Evolutionary conservation across 2,797 vertebrate species (phyloP).

Genomic region (Hyperoplus lanceolatus): DNA sequence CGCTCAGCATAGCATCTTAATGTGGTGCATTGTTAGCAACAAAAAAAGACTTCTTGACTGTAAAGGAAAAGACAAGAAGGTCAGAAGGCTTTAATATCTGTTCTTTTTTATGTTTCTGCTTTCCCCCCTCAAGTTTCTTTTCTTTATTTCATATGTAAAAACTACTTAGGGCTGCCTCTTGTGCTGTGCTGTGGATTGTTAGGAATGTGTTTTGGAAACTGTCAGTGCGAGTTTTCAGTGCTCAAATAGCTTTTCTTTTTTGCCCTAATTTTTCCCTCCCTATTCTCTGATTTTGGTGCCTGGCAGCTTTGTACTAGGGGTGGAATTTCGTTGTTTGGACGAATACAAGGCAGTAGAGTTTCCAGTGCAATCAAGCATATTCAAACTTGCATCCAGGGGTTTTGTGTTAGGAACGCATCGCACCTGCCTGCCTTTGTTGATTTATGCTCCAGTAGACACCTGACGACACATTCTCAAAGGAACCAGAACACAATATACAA

Average conservation of each 20-base stretch:
- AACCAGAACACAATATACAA: background rate
- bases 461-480: slow-evolving; percentile 8
- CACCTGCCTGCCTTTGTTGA: slow-evolving; percentile 1
- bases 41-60: slow-evolving; percentile 17
- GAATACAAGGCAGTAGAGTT: slow-evolving; percentile 6
- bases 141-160: slow-evolving; percentile 16
- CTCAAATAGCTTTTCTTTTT: slow-evolving; percentile 13
- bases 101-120: slow-evolving; percentile 8
- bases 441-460: slow-evolving; percentile 28
- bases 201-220: slow-evolving; percentile 25
- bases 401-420: slow-evolving; percentile 1
- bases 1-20: slow-evolving; percentile 34
- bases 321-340: slow-evolving; percentile 21
- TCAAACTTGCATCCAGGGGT: background rate
- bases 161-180: background rate
- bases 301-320: slow-evolving; percentile 9
- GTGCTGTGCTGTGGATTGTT: slow-evolving; percentile 20
- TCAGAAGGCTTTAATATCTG: slow-evolving; percentile 29
- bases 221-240: slow-evolving; percentile 2
- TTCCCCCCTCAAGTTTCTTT: background rate
- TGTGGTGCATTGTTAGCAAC: slow-evolving; percentile 29
- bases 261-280: background rate
- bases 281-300: slow-evolving; percentile 6
- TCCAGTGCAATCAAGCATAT: background rate
- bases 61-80: background rate